These are phyloP conservation scores for Enteromius treurensis DNA, from an alignment of 2,797 vertebrate genomes.

Conservation along the genomic window DNA sequence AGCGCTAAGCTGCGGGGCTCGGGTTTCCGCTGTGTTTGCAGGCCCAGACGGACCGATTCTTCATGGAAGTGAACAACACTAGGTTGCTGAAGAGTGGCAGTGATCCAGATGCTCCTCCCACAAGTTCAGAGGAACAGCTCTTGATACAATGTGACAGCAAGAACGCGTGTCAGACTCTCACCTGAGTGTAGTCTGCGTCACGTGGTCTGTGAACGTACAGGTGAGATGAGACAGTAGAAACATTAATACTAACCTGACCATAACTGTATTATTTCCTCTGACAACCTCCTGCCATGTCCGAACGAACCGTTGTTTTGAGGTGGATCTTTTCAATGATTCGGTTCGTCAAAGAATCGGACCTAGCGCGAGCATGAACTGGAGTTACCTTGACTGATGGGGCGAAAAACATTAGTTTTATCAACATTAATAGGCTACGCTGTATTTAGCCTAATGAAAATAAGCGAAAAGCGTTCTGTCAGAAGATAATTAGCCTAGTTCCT, in stretches of 20 bases:
- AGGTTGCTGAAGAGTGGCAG: constrained; percentile 18
- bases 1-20: neutral
- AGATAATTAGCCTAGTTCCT: neutral
- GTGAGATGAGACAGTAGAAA: constrained; percentile 13
- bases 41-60: neutral
- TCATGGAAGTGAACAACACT: constrained; percentile 3
- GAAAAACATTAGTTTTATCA: neutral
- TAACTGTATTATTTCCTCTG: neutral
- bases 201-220: constrained; percentile 32
- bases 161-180: constrained; percentile 34
- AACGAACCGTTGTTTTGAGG: neutral
- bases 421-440: neutral
- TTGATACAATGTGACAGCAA: constrained; percentile 30
- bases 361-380: neutral
- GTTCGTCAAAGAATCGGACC: neutral
- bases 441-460: neutral
- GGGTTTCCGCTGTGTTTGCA: neutral
- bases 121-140: constrained; percentile 19
- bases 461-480: neutral
- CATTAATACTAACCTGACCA: neutral
- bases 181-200: constrained; percentile 43
- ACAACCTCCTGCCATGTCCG: neutral
- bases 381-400: neutral
- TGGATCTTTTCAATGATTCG: neutral
- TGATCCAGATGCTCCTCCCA: constrained; percentile 17